phyloP scores from a whole-genome alignment of 2,797 vertebrate species.

The Selene dorsalis region DNA sequence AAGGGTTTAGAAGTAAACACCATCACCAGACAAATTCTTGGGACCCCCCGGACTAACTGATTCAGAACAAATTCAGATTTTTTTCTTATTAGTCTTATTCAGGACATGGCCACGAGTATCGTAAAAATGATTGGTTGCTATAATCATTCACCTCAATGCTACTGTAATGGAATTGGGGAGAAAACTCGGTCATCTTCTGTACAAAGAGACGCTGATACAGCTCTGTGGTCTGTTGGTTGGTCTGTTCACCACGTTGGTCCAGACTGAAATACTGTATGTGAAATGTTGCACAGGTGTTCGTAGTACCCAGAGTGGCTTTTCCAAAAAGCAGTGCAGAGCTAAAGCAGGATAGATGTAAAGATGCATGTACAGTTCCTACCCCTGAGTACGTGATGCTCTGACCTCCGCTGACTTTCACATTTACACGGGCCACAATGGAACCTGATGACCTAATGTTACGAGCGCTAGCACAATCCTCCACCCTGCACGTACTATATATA shows the following conservation, averaged over 20 bases:
- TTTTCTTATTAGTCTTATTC: not conserved
- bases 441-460: slow-evolving; percentile 47
- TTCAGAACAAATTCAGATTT: not conserved
- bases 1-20: not conserved
- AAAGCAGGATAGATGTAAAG: not conserved
- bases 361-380: not conserved
- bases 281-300: not conserved
- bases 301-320: not conserved
- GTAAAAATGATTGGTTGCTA: not conserved
- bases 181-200: not conserved
- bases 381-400: slow-evolving; percentile 23
- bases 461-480: slow-evolving; percentile 51
- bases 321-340: not conserved
- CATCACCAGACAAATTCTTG: not conserved
- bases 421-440: slow-evolving; percentile 29
- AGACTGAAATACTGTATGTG: slow-evolving; percentile 4
- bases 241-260: not conserved
- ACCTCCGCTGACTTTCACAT: slow-evolving; percentile 35
- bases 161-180: not conserved
- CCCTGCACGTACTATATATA: slow-evolving; percentile 79
- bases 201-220: not conserved
- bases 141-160: not conserved
- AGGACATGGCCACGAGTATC: too few species aligned
- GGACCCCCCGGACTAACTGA: not conserved
- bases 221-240: not conserved